Percentiles rank a stretch among this genome's conserved stretches.
Conservation (phyloP, 2,888 invertebrate genomes). For the Malthinus flaveolus region DNA sequence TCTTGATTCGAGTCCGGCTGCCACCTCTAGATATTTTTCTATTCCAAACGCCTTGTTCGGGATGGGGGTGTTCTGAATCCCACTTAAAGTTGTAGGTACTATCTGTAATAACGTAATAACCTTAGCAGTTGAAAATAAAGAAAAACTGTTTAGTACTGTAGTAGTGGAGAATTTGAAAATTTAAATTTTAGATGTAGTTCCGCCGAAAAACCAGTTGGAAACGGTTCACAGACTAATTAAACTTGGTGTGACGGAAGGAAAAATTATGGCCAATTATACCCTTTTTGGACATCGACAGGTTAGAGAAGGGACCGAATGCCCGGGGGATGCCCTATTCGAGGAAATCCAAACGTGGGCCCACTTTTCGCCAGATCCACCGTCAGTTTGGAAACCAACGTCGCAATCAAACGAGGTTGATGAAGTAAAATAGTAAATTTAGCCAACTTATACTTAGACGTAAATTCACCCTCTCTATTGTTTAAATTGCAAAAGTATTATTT, state of each 20-base stretch:
- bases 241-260: slow-evolving; percentile 64
- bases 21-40: too few relatives aligned
- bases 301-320: slow-evolving; percentile 65
- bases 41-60: too few relatives aligned
- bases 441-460: too few relatives aligned
- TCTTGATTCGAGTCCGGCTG: too few relatives aligned
- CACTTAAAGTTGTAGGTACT: too few relatives aligned
- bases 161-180: too few relatives aligned
- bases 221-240: slow-evolving; percentile 63
- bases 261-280: slow-evolving; percentile 62
- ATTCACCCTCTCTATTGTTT: not conserved
- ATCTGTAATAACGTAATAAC: too few relatives aligned
- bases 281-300: slow-evolving; percentile 68
- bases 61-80: too few relatives aligned
- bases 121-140: too few relatives aligned
- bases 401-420: not conserved
- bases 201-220: slow-evolving; percentile 62
- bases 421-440: too few relatives aligned
- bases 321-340: slow-evolving; percentile 63
- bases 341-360: slow-evolving; percentile 69
- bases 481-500: not conserved
- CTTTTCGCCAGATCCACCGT: slow-evolving; percentile 35
- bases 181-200: slow-evolving; percentile 57
- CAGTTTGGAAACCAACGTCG: slow-evolving; percentile 7
- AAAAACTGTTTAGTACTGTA: too few relatives aligned